These are phyloP conservation scores for Patella pellucida DNA, from an alignment of 2,888 invertebrate species.

Conservation along the genomic window DNA sequence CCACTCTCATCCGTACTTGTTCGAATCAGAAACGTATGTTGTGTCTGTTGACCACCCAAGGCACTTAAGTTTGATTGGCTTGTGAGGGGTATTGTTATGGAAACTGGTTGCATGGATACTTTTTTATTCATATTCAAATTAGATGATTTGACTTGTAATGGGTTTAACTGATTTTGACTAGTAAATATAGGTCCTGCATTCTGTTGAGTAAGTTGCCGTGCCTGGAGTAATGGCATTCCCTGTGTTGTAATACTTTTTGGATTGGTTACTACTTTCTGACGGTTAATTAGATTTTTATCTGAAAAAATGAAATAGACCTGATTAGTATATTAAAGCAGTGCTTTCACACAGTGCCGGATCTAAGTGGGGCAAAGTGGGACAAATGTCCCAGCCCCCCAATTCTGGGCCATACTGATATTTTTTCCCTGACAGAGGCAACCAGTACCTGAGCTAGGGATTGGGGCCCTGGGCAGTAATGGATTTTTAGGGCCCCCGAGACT, in stretches of 20 bases:
- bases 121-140: slow-evolving; percentile 42
- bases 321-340: no score
- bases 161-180: slow-evolving; percentile 17
- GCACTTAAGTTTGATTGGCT: slow-evolving; percentile 42
- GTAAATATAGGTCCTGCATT: slow-evolving; percentile 11
- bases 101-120: slow-evolving; percentile 56
- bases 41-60: slow-evolving; percentile 30
- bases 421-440: no score
- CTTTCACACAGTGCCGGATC: no score
- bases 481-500: no score
- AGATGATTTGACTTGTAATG: slow-evolving; percentile 25
- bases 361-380: no score
- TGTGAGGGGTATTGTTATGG: slow-evolving; percentile 53
- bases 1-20: slow-evolving; percentile 40
- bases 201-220: neutral
- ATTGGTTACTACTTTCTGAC: slow-evolving; percentile 4
- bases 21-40: slow-evolving; percentile 51
- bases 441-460: no score
- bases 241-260: slow-evolving; percentile 20
- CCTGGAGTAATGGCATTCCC: slow-evolving; percentile 13
- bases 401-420: no score
- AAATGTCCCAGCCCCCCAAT: no score
- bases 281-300: neutral
- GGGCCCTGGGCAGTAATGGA: no score
- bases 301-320: neutral